Evolutionary conservation across 2,797 vertebrate species (phyloP), one percentile per base, ranked within the genome.

Genomic region (Phataginus tetradactyla): DNA sequence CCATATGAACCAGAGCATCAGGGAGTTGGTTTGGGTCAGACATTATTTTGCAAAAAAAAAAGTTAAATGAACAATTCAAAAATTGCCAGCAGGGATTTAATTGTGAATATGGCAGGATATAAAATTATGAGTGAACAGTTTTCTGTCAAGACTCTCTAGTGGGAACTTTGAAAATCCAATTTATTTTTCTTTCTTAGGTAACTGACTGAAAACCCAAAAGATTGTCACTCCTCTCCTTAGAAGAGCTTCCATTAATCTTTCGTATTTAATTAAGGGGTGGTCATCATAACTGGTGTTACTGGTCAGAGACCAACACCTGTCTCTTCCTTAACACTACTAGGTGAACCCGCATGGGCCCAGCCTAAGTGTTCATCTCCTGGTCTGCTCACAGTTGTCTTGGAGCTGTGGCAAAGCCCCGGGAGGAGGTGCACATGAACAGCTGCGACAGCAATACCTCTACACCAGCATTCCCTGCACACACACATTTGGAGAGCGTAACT

Each of bases 51-150:
- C 87, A 97, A 84, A 94, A 57, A 34, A 77, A 45, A 63, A 89
- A 96, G 93, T 96, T 94, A 84, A 80, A 93, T 88, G 79, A 90
- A 64, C 91, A 94, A 84, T 96, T 55, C 21, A 86, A 69, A 88
- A n/a, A 18, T 55, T 93, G 37, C 93, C 68, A 51, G 34, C 84
- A 74, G 55, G 79, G 69, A 96, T 91, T 79, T 87, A n/a, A 91
- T 49, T n/a, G 42, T 53, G 64, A 63, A 4, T 74, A 66, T 55
- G 94, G 42, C 23, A 92, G n/a, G 75, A 75, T 34, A 42, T 74
- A 68, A 88, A 91, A 91, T 79, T 64, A 90, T 77, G 53, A 87
- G 79, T 49, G 74, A 80, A 90, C 25, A 20, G 17, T 77, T 12
- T 93, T 86, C 95, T 77, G 29, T 93, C 34, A 45, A 95, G 94